Base-by-base conservation (phyloP, 2,797 vertebrate genomes). In the Falco novaeseelandiae region DNA sequence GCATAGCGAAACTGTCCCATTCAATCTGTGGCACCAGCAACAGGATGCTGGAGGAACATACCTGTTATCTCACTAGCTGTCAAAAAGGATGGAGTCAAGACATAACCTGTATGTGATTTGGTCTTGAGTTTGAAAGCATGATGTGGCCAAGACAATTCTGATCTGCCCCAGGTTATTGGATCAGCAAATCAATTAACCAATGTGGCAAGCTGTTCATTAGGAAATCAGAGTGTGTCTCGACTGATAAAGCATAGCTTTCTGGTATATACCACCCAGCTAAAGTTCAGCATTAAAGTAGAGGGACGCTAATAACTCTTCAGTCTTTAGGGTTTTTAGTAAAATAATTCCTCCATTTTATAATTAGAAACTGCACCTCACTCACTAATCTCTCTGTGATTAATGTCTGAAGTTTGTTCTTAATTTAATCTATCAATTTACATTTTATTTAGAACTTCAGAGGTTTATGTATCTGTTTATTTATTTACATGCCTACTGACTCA, bases 321-420 rank as follows among this genome's bases (percentile, higher is more conserved):
- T 52, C 51, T 69, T 87, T 40, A 46, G 72, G 23, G 29, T 73
- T 83, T 84, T 78, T 52, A 49, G 30, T 44, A 61, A 90, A 92
- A 80, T 51, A 80, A 85, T 67, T 72, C 22, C 29, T 90, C 23
- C 26, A 65, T 90, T 96, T 94, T 87, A 71, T 79, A 92, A 90
- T 65, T 91, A 90, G 44, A 80, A 95, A n/a, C 29, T 73, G 49
- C 23, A 91, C 87, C 91, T 62, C 13, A 65, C 21, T 82, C 44
- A n/a, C 40, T 89, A 65, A 85, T 96, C 30, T 87, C 73, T 61
- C 27, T 52, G 58, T 82, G 57, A 89, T 74, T 90, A 76, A 71
- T 80, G 20, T 55, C 36, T 36, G 27, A 92, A 74, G 29, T 77
- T 93, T 85, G 8, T 59, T 88, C 26, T 79, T 84, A 66, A 54